Percentiles rank a stretch among this genome's conserved stretches.
Evolutionary conservation across 2,113 vertebrate genomes (phyloP).

Genomic region (Hippocampus mohnikei): DNA sequence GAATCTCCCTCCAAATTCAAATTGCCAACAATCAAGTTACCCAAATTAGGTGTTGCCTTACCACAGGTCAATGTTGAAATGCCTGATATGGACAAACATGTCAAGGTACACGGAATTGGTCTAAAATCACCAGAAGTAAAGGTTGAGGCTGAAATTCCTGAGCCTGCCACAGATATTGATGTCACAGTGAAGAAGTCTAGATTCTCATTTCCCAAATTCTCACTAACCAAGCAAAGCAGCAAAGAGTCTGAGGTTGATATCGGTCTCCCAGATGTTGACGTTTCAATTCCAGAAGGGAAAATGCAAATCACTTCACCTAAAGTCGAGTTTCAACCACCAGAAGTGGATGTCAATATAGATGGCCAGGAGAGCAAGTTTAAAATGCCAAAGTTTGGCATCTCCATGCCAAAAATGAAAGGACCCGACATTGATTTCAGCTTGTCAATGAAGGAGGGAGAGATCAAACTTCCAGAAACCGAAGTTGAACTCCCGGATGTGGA

Average conservation of each 20-base stretch:
- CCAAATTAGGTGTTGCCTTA: constrained; percentile 34
- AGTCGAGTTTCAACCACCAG: background rate
- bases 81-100: background rate
- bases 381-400: background rate
- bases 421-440: constrained; percentile 11
- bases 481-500: constrained; percentile 9
- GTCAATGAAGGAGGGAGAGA: constrained; percentile 17
- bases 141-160: background rate
- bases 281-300: constrained; percentile 27
- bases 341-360: background rate
- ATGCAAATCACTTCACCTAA: constrained; percentile 8
- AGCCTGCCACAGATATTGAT: background rate
- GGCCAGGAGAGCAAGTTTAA: background rate
- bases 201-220: constrained; percentile 5
- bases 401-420: background rate
- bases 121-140: constrained; percentile 36
- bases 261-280: constrained; percentile 8
- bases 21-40: constrained; percentile 34
- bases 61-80: background rate
- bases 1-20: constrained; percentile 43
- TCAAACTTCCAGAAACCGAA: constrained; percentile 6
- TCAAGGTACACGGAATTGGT: background rate
- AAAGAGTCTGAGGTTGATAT: background rate
- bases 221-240: constrained; percentile 1
- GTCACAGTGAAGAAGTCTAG: background rate